phyloP scores from a whole-genome alignment of 1,140 invertebrate genomes.

The Hylyphantes graminicola region DNA sequence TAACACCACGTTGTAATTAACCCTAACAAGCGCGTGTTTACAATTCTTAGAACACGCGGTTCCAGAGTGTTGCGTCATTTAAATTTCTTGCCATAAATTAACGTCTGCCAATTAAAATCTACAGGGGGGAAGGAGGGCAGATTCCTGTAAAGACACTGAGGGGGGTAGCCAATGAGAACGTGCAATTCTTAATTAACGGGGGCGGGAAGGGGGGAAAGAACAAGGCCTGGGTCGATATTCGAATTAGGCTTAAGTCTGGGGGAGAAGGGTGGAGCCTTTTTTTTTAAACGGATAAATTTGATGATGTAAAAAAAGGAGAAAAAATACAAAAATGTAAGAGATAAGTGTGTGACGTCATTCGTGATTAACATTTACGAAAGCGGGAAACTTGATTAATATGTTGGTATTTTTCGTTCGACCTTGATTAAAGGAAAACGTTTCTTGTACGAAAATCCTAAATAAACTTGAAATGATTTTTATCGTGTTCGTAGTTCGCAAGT shows the following conservation, averaged over 20 bases:
- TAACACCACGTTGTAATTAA: not conserved
- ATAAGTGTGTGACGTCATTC: slow-evolving; percentile 35
- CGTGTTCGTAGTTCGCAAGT: too few species aligned
- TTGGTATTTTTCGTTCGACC: not conserved
- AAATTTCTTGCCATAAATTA: slow-evolving; percentile 49
- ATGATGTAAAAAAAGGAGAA: slow-evolving; percentile 16
- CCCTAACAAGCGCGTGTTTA: not conserved
- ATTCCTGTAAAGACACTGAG: slow-evolving; percentile 33
- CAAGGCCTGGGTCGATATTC: slow-evolving; percentile 38
- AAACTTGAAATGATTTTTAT: too few species aligned
- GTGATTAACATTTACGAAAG: slow-evolving; percentile 14
- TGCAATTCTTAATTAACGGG: slow-evolving; percentile 54
- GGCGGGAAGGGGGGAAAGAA: not conserved
- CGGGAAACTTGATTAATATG: not conserved
- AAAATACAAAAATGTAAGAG: slow-evolving; percentile 7
- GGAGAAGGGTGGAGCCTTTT: slow-evolving; percentile 46
- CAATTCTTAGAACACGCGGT: slow-evolving; percentile 10
- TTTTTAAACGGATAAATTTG: not conserved
- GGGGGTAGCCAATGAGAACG: slow-evolving; percentile 52
- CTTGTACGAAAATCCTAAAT: too few species aligned
- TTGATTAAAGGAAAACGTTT: too few species aligned
- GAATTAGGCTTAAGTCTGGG: slow-evolving; percentile 44
- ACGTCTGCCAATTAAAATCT: slow-evolving; percentile 45
- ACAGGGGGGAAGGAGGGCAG: slow-evolving; percentile 16
- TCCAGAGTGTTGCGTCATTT: slow-evolving; percentile 14